Base-by-base conservation (phyloP, 2,113 vertebrate species). In the Boulengerochromis microlepis region DNA sequence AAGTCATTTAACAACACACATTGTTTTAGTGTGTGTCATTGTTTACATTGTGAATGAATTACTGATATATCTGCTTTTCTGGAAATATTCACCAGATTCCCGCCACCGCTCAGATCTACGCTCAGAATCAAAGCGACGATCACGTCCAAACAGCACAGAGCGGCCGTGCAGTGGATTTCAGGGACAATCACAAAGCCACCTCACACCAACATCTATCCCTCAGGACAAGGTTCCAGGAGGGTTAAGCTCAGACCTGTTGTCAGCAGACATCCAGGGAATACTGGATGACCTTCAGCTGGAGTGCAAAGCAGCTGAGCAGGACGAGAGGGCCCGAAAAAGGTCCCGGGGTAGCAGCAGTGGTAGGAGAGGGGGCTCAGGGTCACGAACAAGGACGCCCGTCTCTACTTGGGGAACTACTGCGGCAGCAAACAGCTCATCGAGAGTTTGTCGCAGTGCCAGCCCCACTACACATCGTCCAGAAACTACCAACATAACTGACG, bases 261-360 rank as follows among this genome's bases (percentile, higher is more conserved):
- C 98, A 0, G 18, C 97, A 80, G 97, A 99, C 92, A 98, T 99
- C 89, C 97, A 96, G 85, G 97, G 97, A 15, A 98, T 99, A 90
- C 97, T 99, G 1, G 97, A 98, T 89, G 98, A 99, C 92, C 96
- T 99, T 15, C 97, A 98, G 85, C 88, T 99, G 82, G 98, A 98
- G 87, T 95, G 93, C 31, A 83, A 87, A 83, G 83, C 69, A 85
- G 82, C 86, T 31, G 92, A 92, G 52, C 78, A 50, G 56, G 84
- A 86, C n/a, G 94, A 90, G 13, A 78, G 88, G 69, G 83, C 92
- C 83, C 61, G 96, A 81, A 74, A 95, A 94, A 90, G 95, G 80
- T 87, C 89, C 5, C 71, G 89, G 1, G 81, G 82, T 71, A 90
- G 87, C 13, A 83, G 61, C 29, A 42, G 64, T 66, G 38, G 86